phyloP scores from a whole-genome alignment of 2,797 vertebrate species.

The Trachops cirrhosus region DNA sequence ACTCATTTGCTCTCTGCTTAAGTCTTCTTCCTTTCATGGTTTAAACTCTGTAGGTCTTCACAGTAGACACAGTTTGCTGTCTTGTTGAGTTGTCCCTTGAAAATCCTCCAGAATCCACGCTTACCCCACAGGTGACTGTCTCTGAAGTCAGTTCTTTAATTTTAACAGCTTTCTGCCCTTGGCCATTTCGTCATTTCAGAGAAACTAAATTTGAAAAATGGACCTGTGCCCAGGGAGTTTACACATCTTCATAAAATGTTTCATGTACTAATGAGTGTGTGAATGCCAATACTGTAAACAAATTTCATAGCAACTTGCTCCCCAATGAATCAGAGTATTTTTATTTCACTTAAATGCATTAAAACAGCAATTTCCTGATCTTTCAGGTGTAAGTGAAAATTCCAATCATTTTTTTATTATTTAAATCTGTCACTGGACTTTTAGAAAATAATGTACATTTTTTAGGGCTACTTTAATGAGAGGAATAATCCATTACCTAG shows the following conservation, averaged over 20 bases:
- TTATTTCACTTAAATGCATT: slow-evolving; percentile 41
- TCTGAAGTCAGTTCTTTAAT: neutral
- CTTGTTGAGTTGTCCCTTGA: neutral
- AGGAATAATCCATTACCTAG: neutral
- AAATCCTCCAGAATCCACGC: neutral
- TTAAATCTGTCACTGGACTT: slow-evolving; percentile 6
- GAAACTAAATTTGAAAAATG: slow-evolving; percentile 54
- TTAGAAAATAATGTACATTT: neutral
- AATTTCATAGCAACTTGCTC: slow-evolving; percentile 32
- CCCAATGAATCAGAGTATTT: slow-evolving; percentile 50
- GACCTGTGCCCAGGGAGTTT: slow-evolving; percentile 46
- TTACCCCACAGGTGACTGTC: neutral
- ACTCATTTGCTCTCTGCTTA: neutral
- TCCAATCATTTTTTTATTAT: slow-evolving; percentile 51
- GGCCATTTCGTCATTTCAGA: slow-evolving; percentile 33
- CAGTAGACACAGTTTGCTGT: neutral
- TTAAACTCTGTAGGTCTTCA: neutral
- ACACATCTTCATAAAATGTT: slow-evolving; percentile 50
- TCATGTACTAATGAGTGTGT: slow-evolving; percentile 21
- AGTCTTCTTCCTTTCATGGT: neutral
- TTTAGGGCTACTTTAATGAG: slow-evolving; percentile 6
- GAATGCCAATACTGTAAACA: slow-evolving; percentile 30
- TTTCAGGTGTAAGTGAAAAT: slow-evolving; percentile 57
- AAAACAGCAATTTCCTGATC: slow-evolving; percentile 31
- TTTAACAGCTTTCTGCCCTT: slow-evolving; percentile 44